Base-by-base conservation (phyloP, 2,113 vertebrate species). In the Heterochromis multidens region DNA sequence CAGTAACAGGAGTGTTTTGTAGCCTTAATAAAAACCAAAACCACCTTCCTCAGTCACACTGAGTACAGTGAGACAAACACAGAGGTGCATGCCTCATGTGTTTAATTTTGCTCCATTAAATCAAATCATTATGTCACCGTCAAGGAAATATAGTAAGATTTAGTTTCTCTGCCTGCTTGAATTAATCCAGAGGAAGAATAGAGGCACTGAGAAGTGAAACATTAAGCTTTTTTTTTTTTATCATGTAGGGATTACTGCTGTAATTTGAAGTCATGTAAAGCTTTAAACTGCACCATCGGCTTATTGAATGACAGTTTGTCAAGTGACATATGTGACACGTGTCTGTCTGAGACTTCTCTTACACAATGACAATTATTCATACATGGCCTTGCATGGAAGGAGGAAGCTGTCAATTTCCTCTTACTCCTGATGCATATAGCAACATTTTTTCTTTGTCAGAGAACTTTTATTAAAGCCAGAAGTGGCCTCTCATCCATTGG, bases 1-100 rank as follows among this genome's bases (percentile, higher is more conserved):
- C 54, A 93, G 90, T 89, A 91, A 94, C 92, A 94, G 86, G 88
- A 90, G 91, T 83, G 52, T 89, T 90, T 92, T 94, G 91, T 74
- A 83, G 86, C 46, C 58, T 40, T 81, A 91, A 88, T 74, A 80
- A 83, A 79, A 86, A 62, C 78, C 33, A 80, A 87, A 88, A 67
- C 70, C 46, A 59, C 54, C 43, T 62, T 17, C n/a, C 33, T 79
- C 17, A 59, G 5, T 25, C 62, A 70, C 77, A 37, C 46, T 1
- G 0, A 74, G 70, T 4, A 54, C 31, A 74, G 70, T 54, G 27
- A 74, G 70, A 62, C 57, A 77, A 40, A 60, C 49, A 60, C 37
- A 37, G 16, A 81, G 46, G 7, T 84, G 49, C 89, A 31, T 60
- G 25, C 57, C 70, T 67, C 7, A 54, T 84, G 37, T 2, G 3